These are phyloP conservation scores for Stenichneumon culpator DNA, from an alignment of 2,888 invertebrate genomes.

Conservation along the genomic window DNA sequence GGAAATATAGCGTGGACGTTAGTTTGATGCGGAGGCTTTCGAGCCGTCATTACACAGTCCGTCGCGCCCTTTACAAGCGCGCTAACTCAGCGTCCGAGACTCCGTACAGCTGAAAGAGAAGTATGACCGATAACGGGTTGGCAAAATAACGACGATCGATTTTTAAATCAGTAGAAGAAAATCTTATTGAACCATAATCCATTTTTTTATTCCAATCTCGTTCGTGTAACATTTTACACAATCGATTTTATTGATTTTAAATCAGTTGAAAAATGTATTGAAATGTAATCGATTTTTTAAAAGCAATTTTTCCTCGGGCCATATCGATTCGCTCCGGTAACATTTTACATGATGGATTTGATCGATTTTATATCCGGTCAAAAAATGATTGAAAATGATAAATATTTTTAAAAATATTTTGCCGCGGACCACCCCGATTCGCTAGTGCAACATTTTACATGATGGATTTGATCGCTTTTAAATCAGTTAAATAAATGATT, in stretches of 20 bases:
- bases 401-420: neutral
- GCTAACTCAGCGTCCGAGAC: slow-evolving; percentile 50
- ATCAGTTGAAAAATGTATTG: too few species aligned
- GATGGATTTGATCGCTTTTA: neutral
- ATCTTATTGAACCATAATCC: slow-evolving; percentile 2
- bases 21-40: slow-evolving; percentile 48
- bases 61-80: slow-evolving; percentile 37
- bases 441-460: neutral
- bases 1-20: slow-evolving; percentile 41
- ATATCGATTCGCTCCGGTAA: too few species aligned
- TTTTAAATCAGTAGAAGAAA: neutral
- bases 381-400: slow-evolving; percentile 13
- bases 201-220: too few species aligned
- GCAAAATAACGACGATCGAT: neutral
- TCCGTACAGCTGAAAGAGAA: neutral
- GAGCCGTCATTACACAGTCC: slow-evolving; percentile 19
- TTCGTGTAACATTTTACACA: neutral
- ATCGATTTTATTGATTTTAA: neutral
- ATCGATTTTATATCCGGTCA: neutral
- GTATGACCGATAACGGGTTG: neutral
- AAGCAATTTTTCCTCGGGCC: too few species aligned
- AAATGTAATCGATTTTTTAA: too few species aligned
- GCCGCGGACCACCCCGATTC: neutral
- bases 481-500: neutral
- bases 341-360: neutral